Evolutionary conservation across 2,888 invertebrate species (phyloP), one percentile per base, ranked within the genome.

Genomic region (Dryadula phaetusa): DNA sequence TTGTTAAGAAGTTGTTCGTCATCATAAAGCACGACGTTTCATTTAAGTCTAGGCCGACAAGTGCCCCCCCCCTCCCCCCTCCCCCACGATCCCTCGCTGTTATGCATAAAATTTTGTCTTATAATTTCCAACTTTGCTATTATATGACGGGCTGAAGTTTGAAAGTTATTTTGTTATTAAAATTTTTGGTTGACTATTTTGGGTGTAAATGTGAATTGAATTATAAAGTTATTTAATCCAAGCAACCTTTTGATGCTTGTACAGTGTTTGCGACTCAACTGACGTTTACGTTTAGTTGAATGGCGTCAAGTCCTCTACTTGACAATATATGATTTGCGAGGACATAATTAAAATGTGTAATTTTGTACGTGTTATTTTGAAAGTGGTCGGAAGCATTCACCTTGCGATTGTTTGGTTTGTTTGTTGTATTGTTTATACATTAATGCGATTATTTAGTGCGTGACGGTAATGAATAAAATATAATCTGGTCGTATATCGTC

Each of bases 71-170:
- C 77, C 73, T 76, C 79, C 82, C 82, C 83, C 89, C 84, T 84
- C 79, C 84, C 83, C 75, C 76, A 77, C 73, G 76, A 79, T 82
- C 82, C 83, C 89, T 88, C 90, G 88, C 89, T 89, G 88, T 90
- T 91, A 90, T 90, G 92, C 92, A 92, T 92, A 90, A 90, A 91
- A 91, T 92, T 90, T 90, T 89, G 90, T 90, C 91, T 91, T 92
- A 92, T 92, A 91, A 91, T 90, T 90, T 88, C 85, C 84, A 90
- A 92, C 90, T 92, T 91, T 82, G 89, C 89, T 87, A 90, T 92
- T 92, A 92, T 90, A 88, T 89, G 90, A 90, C 90, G 88, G 88
- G 87, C 82, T 82, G 79, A 84, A 91, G 90, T 90, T 90, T 82
- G 84, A 82, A 91, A 92, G 91, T 92, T 92, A 90, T 91, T 91